These are phyloP conservation scores for Antheraea mylitta DNA, from an alignment of 1,140 invertebrate genomes.

Conservation along the genomic window DNA sequence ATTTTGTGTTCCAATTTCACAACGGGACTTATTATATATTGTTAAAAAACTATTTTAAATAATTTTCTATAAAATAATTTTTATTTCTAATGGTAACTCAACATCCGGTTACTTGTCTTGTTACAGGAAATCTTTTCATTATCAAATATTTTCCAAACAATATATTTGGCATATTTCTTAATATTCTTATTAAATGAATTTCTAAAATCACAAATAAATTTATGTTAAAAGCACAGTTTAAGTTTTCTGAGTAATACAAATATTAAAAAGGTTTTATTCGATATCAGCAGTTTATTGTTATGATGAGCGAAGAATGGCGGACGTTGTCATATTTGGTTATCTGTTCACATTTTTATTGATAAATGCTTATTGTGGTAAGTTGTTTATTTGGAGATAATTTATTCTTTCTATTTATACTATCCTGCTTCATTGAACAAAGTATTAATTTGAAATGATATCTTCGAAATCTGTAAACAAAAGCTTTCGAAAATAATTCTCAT, in stretches of 20 bases:
- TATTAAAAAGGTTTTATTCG: constrained; percentile 14
- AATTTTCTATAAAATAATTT: no score
- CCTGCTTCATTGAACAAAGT: neutral
- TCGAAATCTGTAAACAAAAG: neutral
- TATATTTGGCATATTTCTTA: no score
- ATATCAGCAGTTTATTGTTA: constrained; percentile 61
- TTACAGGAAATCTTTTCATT: no score
- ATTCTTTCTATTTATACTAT: neutral
- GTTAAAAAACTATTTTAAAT: no score
- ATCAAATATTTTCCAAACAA: no score
- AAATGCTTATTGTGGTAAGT: constrained; percentile 67
- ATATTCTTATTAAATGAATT: neutral
- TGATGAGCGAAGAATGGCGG: constrained; percentile 77
- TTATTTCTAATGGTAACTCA: neutral
- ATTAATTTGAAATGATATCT: neutral
- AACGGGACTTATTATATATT: no score
- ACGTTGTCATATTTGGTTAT: constrained; percentile 73
- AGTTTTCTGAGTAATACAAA: neutral
- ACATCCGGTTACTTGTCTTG: neutral
- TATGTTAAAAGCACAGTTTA: neutral
- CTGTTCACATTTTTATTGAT: constrained; percentile 75
- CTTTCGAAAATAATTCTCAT: constrained; percentile 18
- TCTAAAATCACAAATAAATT: neutral
- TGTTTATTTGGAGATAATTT: constrained; percentile 13
- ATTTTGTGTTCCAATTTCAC: no score